Conservation (phyloP, 2,888 invertebrate genomes). For the Flabesymbios commensalis region DNA sequence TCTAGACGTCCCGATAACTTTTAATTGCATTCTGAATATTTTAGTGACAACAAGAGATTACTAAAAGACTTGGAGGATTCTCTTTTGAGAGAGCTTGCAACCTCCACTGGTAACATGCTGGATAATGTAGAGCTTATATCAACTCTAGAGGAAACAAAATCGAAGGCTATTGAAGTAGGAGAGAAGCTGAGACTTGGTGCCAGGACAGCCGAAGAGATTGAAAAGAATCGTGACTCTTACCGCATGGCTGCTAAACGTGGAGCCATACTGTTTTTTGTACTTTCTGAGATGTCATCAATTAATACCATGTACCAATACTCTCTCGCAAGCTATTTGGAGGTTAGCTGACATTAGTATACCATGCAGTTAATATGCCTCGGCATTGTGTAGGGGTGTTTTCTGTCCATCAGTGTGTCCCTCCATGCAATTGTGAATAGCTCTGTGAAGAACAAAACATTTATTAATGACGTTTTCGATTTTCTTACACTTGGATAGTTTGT, state of each 20-base stretch:
- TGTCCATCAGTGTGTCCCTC: too few relatives aligned
- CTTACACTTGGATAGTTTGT: too few relatives aligned
- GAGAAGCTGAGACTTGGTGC: constrained; percentile 78
- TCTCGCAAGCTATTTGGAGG: constrained; percentile 79
- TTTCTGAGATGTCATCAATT: constrained; percentile 86
- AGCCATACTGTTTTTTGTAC: constrained; percentile 86
- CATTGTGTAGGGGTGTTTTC: too few relatives aligned
- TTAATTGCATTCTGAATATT: too few relatives aligned
- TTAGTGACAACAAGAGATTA: constrained; percentile 78
- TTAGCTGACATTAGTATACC: too few relatives aligned
- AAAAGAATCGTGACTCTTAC: constrained; percentile 81
- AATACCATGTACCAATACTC: constrained; percentile 94
- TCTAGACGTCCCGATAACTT: too few relatives aligned
- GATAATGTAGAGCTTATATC: constrained; percentile 85
- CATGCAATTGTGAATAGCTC: too few relatives aligned
- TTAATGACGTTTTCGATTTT: too few relatives aligned
- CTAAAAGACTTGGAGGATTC: constrained; percentile 85
- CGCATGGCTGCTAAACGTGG: constrained; percentile 83
- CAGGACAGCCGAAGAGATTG: constrained; percentile 79
- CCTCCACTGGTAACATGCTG: constrained; percentile 88
- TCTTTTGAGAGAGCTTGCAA: constrained; percentile 79
- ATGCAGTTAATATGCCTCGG: too few relatives aligned
- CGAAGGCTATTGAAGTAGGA: constrained; percentile 78
- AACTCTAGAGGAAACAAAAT: constrained; percentile 86
- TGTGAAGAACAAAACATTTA: too few relatives aligned